Base-by-base conservation (phyloP, 1,140 invertebrate species). In the Pachyrhynchus sulphureomaculatus region DNA sequence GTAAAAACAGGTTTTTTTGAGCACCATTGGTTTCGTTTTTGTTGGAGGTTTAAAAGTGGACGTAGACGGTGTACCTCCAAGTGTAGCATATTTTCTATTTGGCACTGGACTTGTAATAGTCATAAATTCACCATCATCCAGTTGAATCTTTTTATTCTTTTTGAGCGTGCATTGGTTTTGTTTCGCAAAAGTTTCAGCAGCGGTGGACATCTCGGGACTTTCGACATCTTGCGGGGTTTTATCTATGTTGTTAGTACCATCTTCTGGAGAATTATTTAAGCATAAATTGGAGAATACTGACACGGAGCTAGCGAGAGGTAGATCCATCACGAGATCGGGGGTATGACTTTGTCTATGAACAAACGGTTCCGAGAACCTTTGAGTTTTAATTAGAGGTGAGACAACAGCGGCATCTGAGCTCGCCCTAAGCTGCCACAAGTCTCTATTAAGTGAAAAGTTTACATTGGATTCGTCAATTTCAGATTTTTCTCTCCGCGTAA, bases 291-390 rank as follows among this genome's bases (percentile, higher is more conserved):
- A 37, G 21, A 62, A 64, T 17, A 70, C 57, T 0, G 79, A 77
- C 0, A 77, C 73, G 0, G 79, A 80, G 48, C 80, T 83, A 21
- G 80, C 79, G 10, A 69, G 68, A 6, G 92, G 92, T 42, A 94
- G 77, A 76, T 93, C 91, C 82, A 93, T 89, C 23, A 95, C 91
- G n/a, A 95, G 78, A 76, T 95, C 92, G 0, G 92, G 92, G 1
- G 92, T 89, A 63, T 89, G 86, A 64, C 87, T 87, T 70, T 79
- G 83, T 45, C 80, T 77, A 34, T 70, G 69, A 41, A 68, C 48
- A 60, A 76, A 83, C 70, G 56, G 81, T 77, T 63, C 81, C 69
- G 64, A 83, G 75, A 62, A 78, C 76, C 66, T 79, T 75, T 80
- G 77, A 13, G 76, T 58, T n/a, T 74, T 76, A n/a, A 68, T 44